Evolutionary conservation across 2,888 invertebrate species (phyloP).

Genomic region (Scaptomyza tumidula): DNA sequence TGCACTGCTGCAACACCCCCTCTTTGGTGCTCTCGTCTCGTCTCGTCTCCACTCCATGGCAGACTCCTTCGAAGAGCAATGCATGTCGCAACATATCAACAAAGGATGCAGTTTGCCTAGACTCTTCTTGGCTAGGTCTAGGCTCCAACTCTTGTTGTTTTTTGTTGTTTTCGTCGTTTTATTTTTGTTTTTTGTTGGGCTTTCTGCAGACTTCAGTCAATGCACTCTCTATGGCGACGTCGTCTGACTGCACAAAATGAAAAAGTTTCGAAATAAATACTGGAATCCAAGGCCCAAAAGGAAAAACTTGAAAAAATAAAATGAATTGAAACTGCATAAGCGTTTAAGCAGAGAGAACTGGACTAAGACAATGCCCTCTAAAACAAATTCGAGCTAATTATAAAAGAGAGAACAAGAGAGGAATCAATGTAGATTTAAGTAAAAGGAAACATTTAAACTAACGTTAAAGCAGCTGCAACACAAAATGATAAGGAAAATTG

Average conservation of each 20-base stretch:
- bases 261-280: slow-evolving; percentile 73
- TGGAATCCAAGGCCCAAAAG: slow-evolving; percentile 72
- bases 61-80: slow-evolving; percentile 34
- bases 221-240: slow-evolving; percentile 80
- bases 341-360: not conserved
- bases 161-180: slow-evolving; percentile 45
- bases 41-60: not conserved
- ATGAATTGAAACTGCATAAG: slow-evolving; percentile 35
- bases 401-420: not conserved
- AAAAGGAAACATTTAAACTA: too few species aligned
- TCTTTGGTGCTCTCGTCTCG: not conserved
- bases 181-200: slow-evolving; percentile 28
- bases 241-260: slow-evolving; percentile 81
- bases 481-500: too few species aligned
- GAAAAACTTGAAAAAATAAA: slow-evolving; percentile 60
- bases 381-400: not conserved
- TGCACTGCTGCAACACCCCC: slow-evolving; percentile 14
- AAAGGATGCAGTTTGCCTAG: slow-evolving; percentile 72
- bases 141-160: slow-evolving; percentile 36
- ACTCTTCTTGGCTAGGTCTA: slow-evolving; percentile 12
- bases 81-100: slow-evolving; percentile 74
- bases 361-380: slow-evolving; percentile 18
- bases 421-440: not conserved
- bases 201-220: slow-evolving; percentile 78
- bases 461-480: too few species aligned